Percentiles rank a stretch among this genome's conserved stretches.
phyloP scores from a whole-genome alignment of 2,113 vertebrate species.

The Diphyllodes magnificus region DNA sequence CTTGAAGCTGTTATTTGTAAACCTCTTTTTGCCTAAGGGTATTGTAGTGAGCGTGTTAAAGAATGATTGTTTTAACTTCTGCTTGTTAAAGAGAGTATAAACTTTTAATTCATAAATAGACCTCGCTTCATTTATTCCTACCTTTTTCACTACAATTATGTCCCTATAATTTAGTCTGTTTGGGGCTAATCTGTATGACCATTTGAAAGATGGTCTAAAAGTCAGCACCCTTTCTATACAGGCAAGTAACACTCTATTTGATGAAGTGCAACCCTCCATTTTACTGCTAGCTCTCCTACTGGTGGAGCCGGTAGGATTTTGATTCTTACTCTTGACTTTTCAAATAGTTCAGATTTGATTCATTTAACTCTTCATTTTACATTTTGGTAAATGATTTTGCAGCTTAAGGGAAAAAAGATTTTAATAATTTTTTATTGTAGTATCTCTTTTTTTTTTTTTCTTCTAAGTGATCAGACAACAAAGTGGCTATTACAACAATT shows the following conservation, averaged over 20 bases:
- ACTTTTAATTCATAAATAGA: not conserved
- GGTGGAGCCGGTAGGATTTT: not conserved
- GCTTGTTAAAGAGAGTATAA: not conserved
- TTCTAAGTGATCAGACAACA: not conserved
- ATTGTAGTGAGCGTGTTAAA: not conserved
- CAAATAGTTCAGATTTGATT: not conserved
- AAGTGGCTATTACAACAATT: not conserved
- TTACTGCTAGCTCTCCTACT: not conserved
- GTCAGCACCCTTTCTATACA: not conserved
- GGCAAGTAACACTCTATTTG: not conserved
- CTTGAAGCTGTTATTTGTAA: not conserved
- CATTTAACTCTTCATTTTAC: not conserved
- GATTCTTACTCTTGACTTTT: not conserved
- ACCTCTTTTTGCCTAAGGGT: not conserved
- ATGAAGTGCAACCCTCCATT: not conserved
- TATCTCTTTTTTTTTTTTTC: not conserved
- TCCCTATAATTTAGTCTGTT: not conserved
- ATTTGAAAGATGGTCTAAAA: not conserved
- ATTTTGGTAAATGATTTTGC: not conserved
- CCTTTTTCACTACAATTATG: not conserved
- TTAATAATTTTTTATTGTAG: not conserved
- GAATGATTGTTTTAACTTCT: not conserved
- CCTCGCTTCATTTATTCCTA: not conserved
- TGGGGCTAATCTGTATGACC: not conserved
- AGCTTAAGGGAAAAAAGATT: rapidly evolving